phyloP scores from a whole-genome alignment of 2,888 invertebrate species.

The Papilio gigon region DNA sequence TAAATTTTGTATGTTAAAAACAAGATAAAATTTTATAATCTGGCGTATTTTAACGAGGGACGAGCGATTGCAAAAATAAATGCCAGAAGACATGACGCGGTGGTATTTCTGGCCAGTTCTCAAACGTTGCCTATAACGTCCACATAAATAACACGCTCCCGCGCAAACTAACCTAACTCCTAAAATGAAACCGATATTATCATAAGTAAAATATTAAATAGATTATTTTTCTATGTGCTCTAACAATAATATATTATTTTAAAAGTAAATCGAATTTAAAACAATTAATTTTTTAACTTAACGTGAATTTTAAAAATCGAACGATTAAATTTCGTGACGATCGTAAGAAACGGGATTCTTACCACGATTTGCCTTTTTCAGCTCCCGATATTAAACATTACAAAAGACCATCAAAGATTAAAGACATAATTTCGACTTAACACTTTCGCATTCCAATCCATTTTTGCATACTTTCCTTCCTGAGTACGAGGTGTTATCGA shows the following conservation, averaged over 20 bases:
- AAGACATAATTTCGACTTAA: too few species aligned
- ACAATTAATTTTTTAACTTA: too few species aligned
- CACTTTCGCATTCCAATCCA: too few species aligned
- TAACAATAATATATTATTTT: too few species aligned
- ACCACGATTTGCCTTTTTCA: too few species aligned
- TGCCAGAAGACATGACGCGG: slow-evolving; percentile 54
- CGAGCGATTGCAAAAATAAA: slow-evolving; percentile 61
- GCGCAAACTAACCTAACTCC: slow-evolving; percentile 41
- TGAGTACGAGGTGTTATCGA: too few species aligned
- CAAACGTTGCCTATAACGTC: slow-evolving; percentile 66
- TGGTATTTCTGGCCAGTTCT: slow-evolving; percentile 67
- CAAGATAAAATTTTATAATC: slow-evolving; percentile 52
- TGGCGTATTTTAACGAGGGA: slow-evolving; percentile 45
- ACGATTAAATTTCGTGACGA: not conserved
- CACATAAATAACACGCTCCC: slow-evolving; percentile 61
- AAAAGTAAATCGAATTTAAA: too few species aligned
- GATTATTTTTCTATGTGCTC: not conserved
- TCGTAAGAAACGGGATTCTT: too few species aligned
- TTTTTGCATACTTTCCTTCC: too few species aligned
- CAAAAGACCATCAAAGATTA: too few species aligned
- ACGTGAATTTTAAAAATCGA: not conserved
- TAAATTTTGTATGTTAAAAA: slow-evolving; percentile 35
- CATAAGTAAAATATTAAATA: slow-evolving; percentile 9
- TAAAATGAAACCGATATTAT: slow-evolving; percentile 25
- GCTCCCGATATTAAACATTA: too few species aligned